Base-by-base conservation (phyloP, 2,888 invertebrate species). In the Clivina fossor region DNA sequence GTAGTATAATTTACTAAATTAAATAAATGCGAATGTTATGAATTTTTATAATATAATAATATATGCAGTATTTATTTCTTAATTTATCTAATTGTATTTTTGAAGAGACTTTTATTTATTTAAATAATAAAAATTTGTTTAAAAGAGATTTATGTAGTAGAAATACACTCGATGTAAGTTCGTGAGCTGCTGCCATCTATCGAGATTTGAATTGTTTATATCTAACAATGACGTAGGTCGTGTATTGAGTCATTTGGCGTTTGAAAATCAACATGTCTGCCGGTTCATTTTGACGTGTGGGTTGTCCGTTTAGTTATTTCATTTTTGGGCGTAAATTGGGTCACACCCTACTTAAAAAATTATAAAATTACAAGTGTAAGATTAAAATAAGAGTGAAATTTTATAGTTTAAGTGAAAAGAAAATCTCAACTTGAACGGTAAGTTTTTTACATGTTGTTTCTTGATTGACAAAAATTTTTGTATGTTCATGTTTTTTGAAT, bases 201-300 rank as follows among this genome's bases (percentile, higher is more conserved):
- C n/a, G n/a, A n/a, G n/a, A n/a, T 24, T 41, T 33, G 33, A 11
- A 33, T 33, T 9, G 26, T 24, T 4, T 22, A 19, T n/a, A n/a
- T n/a, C n/a, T n/a, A n/a, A n/a, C n/a, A n/a, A 16, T 49, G 49
- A 49, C 43, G 53, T 53, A 53, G 26, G 37, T 47, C 46, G 38
- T 2, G 19, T 8, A 47, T 55, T 47, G 55, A 47, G 38, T 55
- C 55, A 53, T 44, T 46, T 30, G 20, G 40, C 11, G 32, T 64
- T 66, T 64, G 60, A 63, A 67, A 65, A 65, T 60, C 65, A 67
- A 67, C 63, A 69, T 69, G 68, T 66, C 65, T 60, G 67, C 65
- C 62, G 65, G 48, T 47, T 18, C 63, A 62, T 64, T 68, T 70
- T 66, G 65, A 68, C 69, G 68, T 69, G 69, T 70, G 65, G 69